phyloP scores from a whole-genome alignment of 2,888 invertebrate species.

The Cryptosula pallasiana region DNA sequence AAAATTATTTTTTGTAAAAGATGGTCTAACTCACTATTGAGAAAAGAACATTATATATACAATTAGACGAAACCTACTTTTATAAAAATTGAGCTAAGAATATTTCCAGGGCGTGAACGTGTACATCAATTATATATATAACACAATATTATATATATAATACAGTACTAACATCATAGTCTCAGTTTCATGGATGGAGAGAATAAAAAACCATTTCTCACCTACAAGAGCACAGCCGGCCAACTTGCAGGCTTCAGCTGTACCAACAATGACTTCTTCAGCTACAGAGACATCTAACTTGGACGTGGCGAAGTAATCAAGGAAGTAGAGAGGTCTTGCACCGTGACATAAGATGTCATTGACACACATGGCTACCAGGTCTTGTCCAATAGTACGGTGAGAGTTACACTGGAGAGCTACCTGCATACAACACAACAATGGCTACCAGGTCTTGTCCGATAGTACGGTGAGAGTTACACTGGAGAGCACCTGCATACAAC shows the following conservation, averaged over 20 bases:
- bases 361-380: constrained; percentile 95
- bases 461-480: constrained; percentile 71
- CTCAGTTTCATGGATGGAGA: no score
- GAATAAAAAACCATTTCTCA: no score
- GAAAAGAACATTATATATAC: no score
- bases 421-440: constrained; percentile 77
- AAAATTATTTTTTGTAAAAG: no score
- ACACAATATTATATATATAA: no score
- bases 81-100: no score
- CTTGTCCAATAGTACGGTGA: constrained; percentile 82
- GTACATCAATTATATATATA: no score
- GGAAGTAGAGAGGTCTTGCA: constrained; percentile 89
- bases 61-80: no score
- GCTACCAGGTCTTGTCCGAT: constrained; percentile 94
- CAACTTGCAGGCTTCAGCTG: constrained; percentile 78
- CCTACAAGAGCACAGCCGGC: constrained; percentile 85
- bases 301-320: constrained; percentile 95
- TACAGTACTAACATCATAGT: no score
- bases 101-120: no score
- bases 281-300: constrained; percentile 73
- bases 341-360: constrained; percentile 93
- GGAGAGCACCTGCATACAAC: constrained; percentile 82
- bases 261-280: constrained; percentile 73
- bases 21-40: no score
- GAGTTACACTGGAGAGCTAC: constrained; percentile 73